Conservation (phyloP, 2,113 vertebrate genomes). For the Antigone vipio region DNA sequence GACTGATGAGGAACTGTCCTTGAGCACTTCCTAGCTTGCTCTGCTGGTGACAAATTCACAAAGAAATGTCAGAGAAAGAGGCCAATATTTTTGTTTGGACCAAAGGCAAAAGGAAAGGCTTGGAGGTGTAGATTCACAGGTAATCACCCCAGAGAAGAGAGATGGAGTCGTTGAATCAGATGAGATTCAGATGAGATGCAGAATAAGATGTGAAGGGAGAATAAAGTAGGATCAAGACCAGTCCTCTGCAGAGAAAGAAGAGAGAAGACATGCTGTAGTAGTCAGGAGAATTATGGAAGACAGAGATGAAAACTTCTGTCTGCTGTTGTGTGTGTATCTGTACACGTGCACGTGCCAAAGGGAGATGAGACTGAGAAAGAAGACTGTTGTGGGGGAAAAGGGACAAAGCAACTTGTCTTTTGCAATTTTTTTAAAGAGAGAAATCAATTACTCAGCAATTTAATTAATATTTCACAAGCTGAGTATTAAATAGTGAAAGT, state of each 20-base stretch:
- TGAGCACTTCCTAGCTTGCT: neutral
- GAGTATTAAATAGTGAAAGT: neutral
- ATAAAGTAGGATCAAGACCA: neutral
- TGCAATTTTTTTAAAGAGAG: neutral
- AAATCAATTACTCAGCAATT: neutral
- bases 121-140: neutral
- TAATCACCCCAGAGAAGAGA: neutral
- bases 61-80: neutral
- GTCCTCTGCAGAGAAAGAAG: neutral
- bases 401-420: neutral
- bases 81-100: neutral
- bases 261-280: neutral
- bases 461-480: neutral
- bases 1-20: neutral
- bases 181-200: neutral
- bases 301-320: neutral
- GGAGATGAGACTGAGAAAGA: neutral
- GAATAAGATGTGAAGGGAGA: neutral
- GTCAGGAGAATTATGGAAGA: neutral
- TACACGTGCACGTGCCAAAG: accelerated
- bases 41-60: neutral
- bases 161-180: neutral
- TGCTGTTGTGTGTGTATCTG: neutral
- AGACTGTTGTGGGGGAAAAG: neutral
- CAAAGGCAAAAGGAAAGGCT: neutral